Evolutionary conservation across 2,113 vertebrate genomes (phyloP), one percentile per base, ranked within the genome.

Genomic region (Thinocorus orbignyianus): DNA sequence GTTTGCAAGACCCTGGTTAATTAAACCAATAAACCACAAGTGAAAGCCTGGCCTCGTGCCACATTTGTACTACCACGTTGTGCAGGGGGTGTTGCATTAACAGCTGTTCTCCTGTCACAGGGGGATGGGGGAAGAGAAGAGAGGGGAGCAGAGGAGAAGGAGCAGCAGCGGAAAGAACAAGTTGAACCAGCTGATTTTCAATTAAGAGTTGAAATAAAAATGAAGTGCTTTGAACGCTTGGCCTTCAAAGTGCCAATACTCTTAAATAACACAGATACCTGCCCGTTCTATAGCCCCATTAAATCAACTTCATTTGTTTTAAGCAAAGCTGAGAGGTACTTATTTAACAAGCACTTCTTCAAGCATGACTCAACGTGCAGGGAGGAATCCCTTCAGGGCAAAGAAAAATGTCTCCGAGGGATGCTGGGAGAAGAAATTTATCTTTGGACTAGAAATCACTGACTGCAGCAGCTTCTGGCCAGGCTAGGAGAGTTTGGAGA

Each of bases 1-100:
- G 92, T 94, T 96, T 94, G 92, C 88, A 76, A 91, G 77, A 82
- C 70, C 85, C 78, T 48, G 86, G 80, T 76, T 97, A 97, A 97
- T 97, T 90, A 97, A 97, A 97, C 94, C 90, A 95, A 98, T 97
- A 97, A 97, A 97, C n/a, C 91, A 96, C 89, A 77, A 96, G 93
- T 78, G 94, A 95, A 91, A 91, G 85, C 85, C 92, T 97, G 96
- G 86, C 93, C 89, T 54, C 0, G 2, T 69, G 94, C 86, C 94
- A 92, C 60, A 10, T 90, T 81, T 92, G 85, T 79, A 85, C 92
- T 41, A 72, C 90, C 70, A 78, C 28, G 17, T 91, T 37, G 72
- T 23, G 57, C 79, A 74, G 57, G 82, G 82, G 74, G 60, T 90
- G 81, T 51, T 64, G 31, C 74, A 31, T 88, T 86, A 90, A 66